phyloP scores from a whole-genome alignment of 2,797 vertebrate species.

The Hylomyscus alleni region DNA sequence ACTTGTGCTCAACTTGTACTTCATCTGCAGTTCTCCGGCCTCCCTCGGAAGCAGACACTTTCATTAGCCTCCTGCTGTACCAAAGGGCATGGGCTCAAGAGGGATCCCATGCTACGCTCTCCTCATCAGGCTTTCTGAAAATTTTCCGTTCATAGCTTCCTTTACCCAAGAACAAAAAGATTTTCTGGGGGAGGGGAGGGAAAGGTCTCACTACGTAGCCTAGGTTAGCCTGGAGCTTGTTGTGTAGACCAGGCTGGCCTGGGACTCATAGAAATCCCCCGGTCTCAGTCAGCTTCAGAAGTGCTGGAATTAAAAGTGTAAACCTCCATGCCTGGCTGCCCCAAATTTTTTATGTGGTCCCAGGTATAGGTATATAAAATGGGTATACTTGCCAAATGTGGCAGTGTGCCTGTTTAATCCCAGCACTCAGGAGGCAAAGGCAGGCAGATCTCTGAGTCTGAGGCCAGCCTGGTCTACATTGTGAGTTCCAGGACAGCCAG shows the following conservation, averaged over 20 bases:
- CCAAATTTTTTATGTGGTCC: background rate
- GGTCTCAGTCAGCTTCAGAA: background rate
- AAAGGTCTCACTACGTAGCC: background rate
- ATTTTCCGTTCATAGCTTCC: background rate
- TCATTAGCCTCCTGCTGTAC: background rate
- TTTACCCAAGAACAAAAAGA: background rate
- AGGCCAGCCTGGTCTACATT: background rate
- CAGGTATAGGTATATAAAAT: background rate
- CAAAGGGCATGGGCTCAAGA: background rate
- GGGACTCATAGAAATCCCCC: background rate
- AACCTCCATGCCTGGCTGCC: background rate
- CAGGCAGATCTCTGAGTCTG: background rate
- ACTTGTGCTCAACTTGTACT: background rate
- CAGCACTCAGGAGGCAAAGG: background rate
- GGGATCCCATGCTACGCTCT: background rate
- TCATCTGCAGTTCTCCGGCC: background rate
- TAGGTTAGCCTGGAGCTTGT: background rate
- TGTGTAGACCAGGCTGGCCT: background rate
- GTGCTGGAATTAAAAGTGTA: background rate
- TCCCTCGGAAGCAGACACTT: background rate
- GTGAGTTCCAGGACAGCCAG: background rate
- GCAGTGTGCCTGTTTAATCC: background rate
- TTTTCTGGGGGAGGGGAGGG: too few relatives aligned
- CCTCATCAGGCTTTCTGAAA: background rate
- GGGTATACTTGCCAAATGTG: background rate